Evolutionary conservation across 2,797 vertebrate genomes (phyloP).

Genomic region (Vipera latastei): DNA sequence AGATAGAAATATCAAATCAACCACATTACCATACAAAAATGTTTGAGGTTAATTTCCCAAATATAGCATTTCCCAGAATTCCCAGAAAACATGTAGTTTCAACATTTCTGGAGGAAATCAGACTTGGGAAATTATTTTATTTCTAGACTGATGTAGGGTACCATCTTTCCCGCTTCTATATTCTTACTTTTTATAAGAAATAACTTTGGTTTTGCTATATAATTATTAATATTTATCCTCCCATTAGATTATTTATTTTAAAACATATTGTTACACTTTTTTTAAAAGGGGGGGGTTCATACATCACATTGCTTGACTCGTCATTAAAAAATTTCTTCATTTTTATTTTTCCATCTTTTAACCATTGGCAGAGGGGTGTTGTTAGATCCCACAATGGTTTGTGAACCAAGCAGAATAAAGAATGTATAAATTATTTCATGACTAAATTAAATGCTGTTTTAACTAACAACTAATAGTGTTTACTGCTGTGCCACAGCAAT

Average conservation of each 20-base stretch:
- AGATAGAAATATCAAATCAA: background rate
- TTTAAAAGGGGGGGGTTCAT: background rate
- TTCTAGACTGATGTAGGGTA: background rate
- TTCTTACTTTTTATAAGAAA: background rate
- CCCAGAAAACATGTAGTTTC: background rate
- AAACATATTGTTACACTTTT: background rate
- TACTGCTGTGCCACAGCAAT: conserved; percentile 83
- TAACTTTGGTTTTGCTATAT: background rate
- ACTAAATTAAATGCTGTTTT: conserved; percentile 85
- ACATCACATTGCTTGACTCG: conserved; percentile 20
- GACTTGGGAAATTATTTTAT: background rate
- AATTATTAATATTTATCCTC: background rate
- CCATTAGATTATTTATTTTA: conserved; percentile 3
- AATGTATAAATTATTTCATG: conserved; percentile 75
- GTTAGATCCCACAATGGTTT: conserved; percentile 61
- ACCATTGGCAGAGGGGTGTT: conserved; percentile 25
- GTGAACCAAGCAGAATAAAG: conserved; percentile 73
- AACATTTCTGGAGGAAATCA: background rate
- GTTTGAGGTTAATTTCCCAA: background rate
- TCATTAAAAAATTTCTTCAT: conserved; percentile 30
- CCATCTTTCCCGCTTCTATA: background rate
- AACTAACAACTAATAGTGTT: conserved; percentile 86
- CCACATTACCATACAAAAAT: background rate
- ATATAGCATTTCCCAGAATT: background rate
- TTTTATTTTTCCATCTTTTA: conserved; percentile 58